Evolutionary conservation across 2,888 invertebrate species (phyloP).

Genomic region (Agrypnus murinus): DNA sequence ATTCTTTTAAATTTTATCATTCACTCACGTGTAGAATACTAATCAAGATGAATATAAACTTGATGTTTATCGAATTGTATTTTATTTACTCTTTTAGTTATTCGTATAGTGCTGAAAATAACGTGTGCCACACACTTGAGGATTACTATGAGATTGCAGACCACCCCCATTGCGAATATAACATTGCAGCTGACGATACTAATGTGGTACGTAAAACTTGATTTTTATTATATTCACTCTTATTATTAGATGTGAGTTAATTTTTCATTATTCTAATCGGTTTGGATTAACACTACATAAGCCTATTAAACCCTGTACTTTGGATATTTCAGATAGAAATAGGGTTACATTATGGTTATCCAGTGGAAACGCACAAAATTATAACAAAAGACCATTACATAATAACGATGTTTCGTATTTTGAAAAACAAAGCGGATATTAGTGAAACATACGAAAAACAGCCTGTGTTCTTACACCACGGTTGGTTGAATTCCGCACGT

Average conservation of each 20-base stretch:
- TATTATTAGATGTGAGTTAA: too few species aligned
- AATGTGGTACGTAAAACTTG: slow-evolving; percentile 62
- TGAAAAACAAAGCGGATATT: too few species aligned
- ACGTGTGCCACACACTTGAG: background rate
- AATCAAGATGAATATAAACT: too few species aligned
- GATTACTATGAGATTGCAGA: background rate
- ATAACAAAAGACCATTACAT: slow-evolving; percentile 64
- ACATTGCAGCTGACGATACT: slow-evolving; percentile 63
- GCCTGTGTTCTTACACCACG: slow-evolving; percentile 66
- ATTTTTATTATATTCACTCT: background rate
- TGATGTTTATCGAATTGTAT: too few species aligned
- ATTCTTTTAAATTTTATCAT: too few species aligned
- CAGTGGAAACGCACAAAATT: slow-evolving; percentile 64
- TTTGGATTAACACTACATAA: too few species aligned
- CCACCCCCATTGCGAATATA: slow-evolving; percentile 31
- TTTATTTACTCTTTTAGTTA: too few species aligned
- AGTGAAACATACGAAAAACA: too few species aligned
- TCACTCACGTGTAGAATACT: too few species aligned
- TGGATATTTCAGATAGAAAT: slow-evolving; percentile 36
- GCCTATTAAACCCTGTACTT: too few species aligned
- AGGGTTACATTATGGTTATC: slow-evolving; percentile 57
- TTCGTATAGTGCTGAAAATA: background rate
- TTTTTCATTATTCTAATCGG: too few species aligned
- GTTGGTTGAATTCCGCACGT: slow-evolving; percentile 44
- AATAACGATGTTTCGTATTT: slow-evolving; percentile 51